These are phyloP conservation scores for Pygocentrus nattereri DNA, from an alignment of 2,797 vertebrate genomes.

Conservation along the genomic window DNA sequence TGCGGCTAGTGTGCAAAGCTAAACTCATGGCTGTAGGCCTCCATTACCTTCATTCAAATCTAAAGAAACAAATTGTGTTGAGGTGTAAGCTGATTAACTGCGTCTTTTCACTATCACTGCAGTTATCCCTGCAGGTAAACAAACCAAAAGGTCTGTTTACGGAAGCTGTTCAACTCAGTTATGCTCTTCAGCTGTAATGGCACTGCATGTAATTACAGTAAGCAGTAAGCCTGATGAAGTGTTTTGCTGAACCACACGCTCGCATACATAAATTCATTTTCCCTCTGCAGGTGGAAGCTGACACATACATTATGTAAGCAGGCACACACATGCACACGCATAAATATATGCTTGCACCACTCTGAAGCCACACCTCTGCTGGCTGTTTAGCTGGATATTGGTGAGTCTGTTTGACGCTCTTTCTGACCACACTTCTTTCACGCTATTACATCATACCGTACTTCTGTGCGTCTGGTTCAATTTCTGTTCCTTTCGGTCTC, in stretches of 20 bases:
- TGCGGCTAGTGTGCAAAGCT: too few species aligned
- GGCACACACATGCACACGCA: background rate
- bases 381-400: background rate
- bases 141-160: background rate
- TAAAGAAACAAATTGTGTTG: too few species aligned
- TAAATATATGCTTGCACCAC: constrained; percentile 1
- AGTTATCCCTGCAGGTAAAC: background rate
- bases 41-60: too few species aligned
- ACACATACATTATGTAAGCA: background rate
- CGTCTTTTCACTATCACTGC: background rate
- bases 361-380: background rate
- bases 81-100: background rate
- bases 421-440: background rate
- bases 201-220: background rate
- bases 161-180: background rate
- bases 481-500: constrained; percentile 15
- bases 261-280: background rate
- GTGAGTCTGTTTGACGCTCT: constrained; percentile 10
- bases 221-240: background rate
- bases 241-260: background rate
- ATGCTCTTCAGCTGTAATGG: background rate
- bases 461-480: constrained; percentile 17
- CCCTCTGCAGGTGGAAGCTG: constrained; percentile 9
- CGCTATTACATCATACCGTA: constrained; percentile 6
- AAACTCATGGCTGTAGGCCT: too few species aligned